Percentiles rank a stretch among this genome's conserved stretches.
Conservation (phyloP, 2,113 vertebrate genomes). For the Benitochromis conjunctus region DNA sequence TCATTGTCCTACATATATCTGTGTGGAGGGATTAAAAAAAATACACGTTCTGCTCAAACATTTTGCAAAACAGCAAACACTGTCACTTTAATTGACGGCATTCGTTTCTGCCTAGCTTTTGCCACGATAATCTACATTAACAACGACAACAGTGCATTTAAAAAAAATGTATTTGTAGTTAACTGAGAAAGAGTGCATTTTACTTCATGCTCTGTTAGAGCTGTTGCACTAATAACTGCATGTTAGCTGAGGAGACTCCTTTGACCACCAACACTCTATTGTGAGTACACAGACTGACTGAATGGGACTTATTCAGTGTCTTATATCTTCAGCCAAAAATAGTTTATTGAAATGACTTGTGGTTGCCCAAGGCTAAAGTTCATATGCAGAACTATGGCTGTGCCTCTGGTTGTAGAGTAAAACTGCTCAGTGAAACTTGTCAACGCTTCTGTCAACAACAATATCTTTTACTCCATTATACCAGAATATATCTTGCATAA, state of each 20-base stretch:
- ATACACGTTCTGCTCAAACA: background rate
- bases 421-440: background rate
- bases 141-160: background rate
- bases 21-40: background rate
- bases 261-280: background rate
- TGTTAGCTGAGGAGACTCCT: background rate
- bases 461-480: background rate
- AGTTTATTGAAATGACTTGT: constrained; percentile 38
- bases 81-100: background rate
- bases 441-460: background rate
- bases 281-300: constrained; percentile 18
- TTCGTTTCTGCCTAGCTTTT: background rate
- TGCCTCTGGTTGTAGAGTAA: background rate
- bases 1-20: background rate
- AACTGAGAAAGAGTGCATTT: background rate
- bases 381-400: background rate
- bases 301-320: constrained; percentile 28
- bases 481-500: background rate
- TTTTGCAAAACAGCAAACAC: background rate
- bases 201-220: background rate
- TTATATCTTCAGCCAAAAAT: background rate
- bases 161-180: background rate
- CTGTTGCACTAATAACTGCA: background rate
- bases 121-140: background rate
- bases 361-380: constrained; percentile 23